A percentile compares a stretch with the other conserved stretches of the same genome.
These are phyloP conservation scores for Strigamia crassipes DNA, from an alignment of 2,888 invertebrate species.

Conservation along the genomic window DNA sequence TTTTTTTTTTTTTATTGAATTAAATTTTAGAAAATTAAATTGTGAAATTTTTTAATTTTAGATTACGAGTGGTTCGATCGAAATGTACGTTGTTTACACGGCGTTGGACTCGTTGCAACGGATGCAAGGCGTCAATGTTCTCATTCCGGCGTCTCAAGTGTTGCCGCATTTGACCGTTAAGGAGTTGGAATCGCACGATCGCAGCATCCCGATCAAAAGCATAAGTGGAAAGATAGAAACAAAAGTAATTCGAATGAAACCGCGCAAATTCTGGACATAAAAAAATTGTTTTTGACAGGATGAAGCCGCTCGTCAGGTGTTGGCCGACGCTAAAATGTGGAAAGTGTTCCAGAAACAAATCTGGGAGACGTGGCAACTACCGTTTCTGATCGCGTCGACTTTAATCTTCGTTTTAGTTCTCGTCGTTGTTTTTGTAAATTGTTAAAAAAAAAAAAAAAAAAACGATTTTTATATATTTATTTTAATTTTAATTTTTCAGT, in stretches of 20 bases:
- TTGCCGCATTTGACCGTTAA: constrained; percentile 47
- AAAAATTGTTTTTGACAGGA: constrained; percentile 47
- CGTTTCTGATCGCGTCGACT: constrained; percentile 49
- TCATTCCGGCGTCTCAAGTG: constrained; percentile 49
- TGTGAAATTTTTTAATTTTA: background rate
- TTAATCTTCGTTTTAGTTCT: constrained; percentile 47
- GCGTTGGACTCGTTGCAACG: constrained; percentile 46
- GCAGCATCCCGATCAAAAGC: constrained; percentile 33
- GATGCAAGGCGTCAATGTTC: constrained; percentile 46
- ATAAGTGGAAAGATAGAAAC: constrained; percentile 46
- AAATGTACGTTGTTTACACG: constrained; percentile 49
- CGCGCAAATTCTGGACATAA: too few relatives aligned
- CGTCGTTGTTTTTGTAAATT: constrained; percentile 49
- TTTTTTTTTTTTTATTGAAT: constrained; percentile 18
- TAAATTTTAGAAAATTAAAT: background rate
- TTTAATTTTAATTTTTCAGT: constrained; percentile 41
- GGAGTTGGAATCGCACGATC: background rate
- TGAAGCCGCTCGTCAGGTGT: constrained; percentile 44
- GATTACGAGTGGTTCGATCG: background rate
- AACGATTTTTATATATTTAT: background rate
- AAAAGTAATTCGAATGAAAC: constrained; percentile 45
- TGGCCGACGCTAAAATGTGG: constrained; percentile 49
- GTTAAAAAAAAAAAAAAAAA: too few relatives aligned
- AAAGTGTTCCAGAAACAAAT: constrained; percentile 50
- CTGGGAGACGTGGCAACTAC: constrained; percentile 50